Conservation (phyloP, 1,140 invertebrate species). For the Steinernema feltiae region DNA sequence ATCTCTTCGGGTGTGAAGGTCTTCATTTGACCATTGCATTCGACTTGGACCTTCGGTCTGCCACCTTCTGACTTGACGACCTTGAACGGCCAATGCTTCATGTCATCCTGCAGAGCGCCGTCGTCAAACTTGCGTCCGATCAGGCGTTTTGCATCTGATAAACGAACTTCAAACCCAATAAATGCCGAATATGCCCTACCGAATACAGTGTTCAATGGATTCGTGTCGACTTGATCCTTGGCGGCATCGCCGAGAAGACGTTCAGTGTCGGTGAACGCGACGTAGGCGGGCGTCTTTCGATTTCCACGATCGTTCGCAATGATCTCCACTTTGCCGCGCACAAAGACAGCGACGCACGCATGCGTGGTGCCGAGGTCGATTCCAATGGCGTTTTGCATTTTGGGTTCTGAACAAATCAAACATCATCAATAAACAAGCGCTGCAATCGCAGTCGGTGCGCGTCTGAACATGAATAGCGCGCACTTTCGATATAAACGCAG, state of each 20-base stretch:
- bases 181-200: constrained; percentile 52
- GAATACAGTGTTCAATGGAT: constrained; percentile 71
- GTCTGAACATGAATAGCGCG: no score
- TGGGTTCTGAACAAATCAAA: background rate
- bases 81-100: constrained; percentile 81
- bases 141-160: constrained; percentile 70
- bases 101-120: constrained; percentile 77
- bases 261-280: constrained; percentile 90
- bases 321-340: constrained; percentile 82
- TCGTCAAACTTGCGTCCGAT: constrained; percentile 89
- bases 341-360: constrained; percentile 64
- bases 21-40: constrained; percentile 78
- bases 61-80: constrained; percentile 38
- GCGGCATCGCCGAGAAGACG: constrained; percentile 90
- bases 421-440: no score
- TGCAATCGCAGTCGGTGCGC: no score
- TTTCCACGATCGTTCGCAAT: constrained; percentile 94
- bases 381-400: constrained; percentile 58
- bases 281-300: constrained; percentile 91
- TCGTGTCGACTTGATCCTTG: constrained; percentile 80
- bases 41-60: constrained; percentile 59
- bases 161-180: no score
- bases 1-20: constrained; percentile 85
- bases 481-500: no score
- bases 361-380: constrained; percentile 64